Conservation (phyloP, 1,140 invertebrate genomes). For the Leptoteleia sp. region DNA sequence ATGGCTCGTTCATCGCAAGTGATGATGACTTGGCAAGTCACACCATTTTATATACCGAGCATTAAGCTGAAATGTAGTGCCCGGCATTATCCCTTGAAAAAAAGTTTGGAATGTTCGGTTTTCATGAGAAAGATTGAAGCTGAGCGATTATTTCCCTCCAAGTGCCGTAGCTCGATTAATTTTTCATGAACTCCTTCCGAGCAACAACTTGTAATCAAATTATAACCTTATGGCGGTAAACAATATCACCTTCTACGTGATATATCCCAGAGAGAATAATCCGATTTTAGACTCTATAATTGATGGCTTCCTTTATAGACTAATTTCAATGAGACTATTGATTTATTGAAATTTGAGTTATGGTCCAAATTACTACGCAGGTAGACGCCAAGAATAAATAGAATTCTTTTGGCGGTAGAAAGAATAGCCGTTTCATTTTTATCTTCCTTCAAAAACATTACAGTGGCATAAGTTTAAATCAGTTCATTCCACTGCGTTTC, state of each 20-base stretch:
- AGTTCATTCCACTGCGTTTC: neutral
- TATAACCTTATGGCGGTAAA: constrained; percentile 38
- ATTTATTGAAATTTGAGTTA: constrained; percentile 66
- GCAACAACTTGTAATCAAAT: constrained; percentile 60
- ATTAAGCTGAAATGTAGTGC: constrained; percentile 11
- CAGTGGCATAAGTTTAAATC: neutral
- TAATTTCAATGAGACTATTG: constrained; percentile 60
- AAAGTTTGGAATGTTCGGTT: constrained; percentile 18
- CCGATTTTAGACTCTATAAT: constrained; percentile 60
- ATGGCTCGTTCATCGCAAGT: constrained; percentile 2
- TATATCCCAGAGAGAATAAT: constrained; percentile 63
- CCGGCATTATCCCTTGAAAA: neutral
- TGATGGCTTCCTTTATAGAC: constrained; percentile 63
- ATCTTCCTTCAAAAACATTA: neutral
- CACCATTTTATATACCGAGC: constrained; percentile 9
- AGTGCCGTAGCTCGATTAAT: constrained; percentile 9
- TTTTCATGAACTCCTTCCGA: constrained; percentile 22
- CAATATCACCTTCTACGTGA: constrained; percentile 60
- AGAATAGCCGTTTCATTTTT: constrained; percentile 4
- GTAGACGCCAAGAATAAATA: constrained; percentile 36
- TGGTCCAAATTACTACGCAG: constrained; percentile 37
- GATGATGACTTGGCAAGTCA: constrained; percentile 25
- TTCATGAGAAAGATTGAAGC: constrained; percentile 6
- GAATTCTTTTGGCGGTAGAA: constrained; percentile 32
- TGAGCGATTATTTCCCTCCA: constrained; percentile 10